A percentile compares a stretch with the other conserved stretches of the same genome.
Conservation (phyloP, 2,888 invertebrate genomes). For the Phalera bucephala region DNA sequence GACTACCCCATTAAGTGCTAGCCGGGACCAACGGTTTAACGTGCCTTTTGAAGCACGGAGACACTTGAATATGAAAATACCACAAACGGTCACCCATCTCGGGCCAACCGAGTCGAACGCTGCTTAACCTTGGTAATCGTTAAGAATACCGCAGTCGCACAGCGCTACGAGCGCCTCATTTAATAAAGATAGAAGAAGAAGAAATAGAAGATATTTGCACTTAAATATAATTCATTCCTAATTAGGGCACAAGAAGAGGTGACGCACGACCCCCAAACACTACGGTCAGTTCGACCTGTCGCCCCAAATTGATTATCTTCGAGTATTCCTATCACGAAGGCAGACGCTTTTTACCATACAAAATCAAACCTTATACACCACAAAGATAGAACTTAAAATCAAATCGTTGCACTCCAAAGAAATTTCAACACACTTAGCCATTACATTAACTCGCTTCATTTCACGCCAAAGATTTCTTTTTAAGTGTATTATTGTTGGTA, state of each 20-base stretch:
- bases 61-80: too few species aligned
- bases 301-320: slow-evolving; percentile 23
- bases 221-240: too few species aligned
- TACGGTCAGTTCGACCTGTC: slow-evolving; percentile 11
- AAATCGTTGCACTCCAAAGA: background rate
- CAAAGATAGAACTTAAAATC: slow-evolving; percentile 1
- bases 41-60: too few species aligned
- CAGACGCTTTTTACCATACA: background rate
- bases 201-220: too few species aligned
- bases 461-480: background rate
- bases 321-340: slow-evolving; percentile 5
- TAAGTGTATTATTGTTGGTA: background rate
- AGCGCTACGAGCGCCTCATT: too few species aligned
- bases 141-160: too few species aligned
- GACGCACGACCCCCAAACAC: slow-evolving; percentile 14
- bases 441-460: slow-evolving; percentile 1
- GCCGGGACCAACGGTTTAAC: too few species aligned
- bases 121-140: too few species aligned
- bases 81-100: too few species aligned
- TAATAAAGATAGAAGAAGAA: too few species aligned
- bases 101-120: too few species aligned
- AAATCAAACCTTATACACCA: slow-evolving; percentile 2
- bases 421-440: background rate
- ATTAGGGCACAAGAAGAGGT: slow-evolving; percentile 17
- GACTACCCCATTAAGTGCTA: too few species aligned